Evolutionary conservation across 2,113 vertebrate species (phyloP).

Genomic region (Chlamydotis undulata): DNA sequence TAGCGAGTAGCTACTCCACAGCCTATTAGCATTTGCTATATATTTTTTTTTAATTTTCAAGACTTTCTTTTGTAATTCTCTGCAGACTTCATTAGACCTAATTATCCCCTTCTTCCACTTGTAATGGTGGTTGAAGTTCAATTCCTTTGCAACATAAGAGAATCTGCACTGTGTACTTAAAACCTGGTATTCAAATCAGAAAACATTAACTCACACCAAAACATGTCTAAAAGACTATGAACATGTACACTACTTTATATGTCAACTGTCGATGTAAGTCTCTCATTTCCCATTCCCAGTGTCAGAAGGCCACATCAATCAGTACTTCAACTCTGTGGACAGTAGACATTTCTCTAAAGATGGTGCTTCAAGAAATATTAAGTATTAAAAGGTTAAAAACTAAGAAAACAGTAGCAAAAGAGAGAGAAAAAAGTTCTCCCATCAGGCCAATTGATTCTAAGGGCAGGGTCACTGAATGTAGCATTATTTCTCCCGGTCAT

Average conservation of each 20-base stretch:
- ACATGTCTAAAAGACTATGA: slow-evolving; percentile 30
- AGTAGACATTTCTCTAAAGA: slow-evolving; percentile 42
- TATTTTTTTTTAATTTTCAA: not conserved
- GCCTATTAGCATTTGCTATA: not conserved
- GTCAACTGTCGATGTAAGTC: not conserved
- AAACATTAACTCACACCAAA: not conserved
- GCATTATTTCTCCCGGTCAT: slow-evolving; percentile 91
- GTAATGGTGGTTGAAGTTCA: not conserved
- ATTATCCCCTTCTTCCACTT: not conserved
- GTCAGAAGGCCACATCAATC: not conserved
- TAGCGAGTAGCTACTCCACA: not conserved
- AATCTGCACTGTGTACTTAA: not conserved
- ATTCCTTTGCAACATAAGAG: not conserved
- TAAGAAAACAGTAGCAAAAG: slow-evolving; percentile 79
- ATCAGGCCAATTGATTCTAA: slow-evolving; percentile 79
- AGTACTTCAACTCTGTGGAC: not conserved
- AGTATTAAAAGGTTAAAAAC: slow-evolving; percentile 84
- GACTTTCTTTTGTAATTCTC: not conserved
- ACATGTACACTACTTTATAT: slow-evolving; percentile 4
- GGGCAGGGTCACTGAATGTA: slow-evolving; percentile 91
- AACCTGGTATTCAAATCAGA: not conserved
- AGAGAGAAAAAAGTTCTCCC: slow-evolving; percentile 70
- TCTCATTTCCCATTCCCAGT: not conserved
- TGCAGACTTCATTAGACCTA: not conserved
- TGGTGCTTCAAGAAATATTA: slow-evolving; percentile 68